Evolutionary conservation across 2,888 invertebrate species (phyloP).

Genomic region (Griposia aprilina): DNA sequence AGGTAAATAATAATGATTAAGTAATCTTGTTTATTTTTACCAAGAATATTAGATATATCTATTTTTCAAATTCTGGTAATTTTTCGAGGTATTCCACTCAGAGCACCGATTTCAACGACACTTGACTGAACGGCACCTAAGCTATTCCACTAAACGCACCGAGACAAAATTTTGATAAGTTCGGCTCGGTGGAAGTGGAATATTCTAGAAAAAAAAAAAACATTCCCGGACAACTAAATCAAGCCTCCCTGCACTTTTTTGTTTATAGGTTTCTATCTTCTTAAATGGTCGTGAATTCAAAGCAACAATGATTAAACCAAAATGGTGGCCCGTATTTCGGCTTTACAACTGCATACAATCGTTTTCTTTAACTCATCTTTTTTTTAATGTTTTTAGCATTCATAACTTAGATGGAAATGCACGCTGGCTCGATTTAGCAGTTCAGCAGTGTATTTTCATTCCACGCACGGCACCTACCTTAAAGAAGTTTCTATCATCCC

Average conservation of each 20-base stretch:
- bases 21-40: slow-evolving; percentile 3
- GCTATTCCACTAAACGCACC: not conserved
- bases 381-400: not conserved
- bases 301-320: not conserved
- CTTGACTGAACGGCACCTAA: not conserved
- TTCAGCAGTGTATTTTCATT: not conserved
- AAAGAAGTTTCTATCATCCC: slow-evolving; percentile 6
- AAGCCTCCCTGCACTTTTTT: not conserved
- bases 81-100: not conserved
- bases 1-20: not conserved
- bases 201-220: not conserved
- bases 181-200: too few relatives aligned
- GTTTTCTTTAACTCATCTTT: not conserved
- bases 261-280: not conserved
- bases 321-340: not conserved
- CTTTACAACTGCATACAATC: not conserved
- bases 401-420: not conserved
- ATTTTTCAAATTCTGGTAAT: not conserved
- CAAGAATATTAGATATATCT: too few relatives aligned
- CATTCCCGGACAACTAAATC: not conserved
- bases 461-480: not conserved
- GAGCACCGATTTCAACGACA: not conserved
- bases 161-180: not conserved
- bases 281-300: not conserved
- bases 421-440: not conserved